Conservation (phyloP, 2,113 vertebrate genomes). For the Paraplagusia blochii region DNA sequence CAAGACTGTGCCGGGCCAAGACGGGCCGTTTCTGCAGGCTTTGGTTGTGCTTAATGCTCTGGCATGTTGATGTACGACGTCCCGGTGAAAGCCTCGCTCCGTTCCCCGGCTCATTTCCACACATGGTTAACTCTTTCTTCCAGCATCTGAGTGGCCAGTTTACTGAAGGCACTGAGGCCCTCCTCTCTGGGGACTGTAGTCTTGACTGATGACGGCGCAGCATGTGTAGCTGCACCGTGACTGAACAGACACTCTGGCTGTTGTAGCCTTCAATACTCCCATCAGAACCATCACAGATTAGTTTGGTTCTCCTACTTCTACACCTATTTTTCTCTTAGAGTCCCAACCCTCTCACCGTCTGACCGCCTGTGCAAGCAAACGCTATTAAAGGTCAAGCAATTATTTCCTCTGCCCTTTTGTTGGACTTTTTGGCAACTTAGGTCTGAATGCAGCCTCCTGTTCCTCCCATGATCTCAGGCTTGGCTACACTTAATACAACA, state of each 20-base stretch:
- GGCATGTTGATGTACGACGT: constrained; percentile 63
- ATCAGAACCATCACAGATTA: constrained; percentile 5
- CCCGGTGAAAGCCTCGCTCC: constrained; percentile 27
- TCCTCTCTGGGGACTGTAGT: constrained; percentile 40
- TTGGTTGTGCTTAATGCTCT: constrained; percentile 62
- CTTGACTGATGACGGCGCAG: constrained; percentile 45
- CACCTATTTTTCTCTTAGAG: constrained; percentile 25
- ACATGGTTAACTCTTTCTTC: constrained; percentile 62
- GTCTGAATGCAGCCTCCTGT: constrained; percentile 4
- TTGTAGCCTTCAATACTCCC: constrained; percentile 18
- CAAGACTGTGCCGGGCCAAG: constrained; percentile 16
- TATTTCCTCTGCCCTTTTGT: constrained; percentile 42
- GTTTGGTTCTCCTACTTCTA: constrained; percentile 4
- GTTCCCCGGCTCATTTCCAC: constrained; percentile 64
- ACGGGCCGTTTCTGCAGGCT: constrained; percentile 21
- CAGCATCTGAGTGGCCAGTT: constrained; percentile 46
- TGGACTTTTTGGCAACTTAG: constrained; percentile 5
- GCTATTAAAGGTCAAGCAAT: constrained; percentile 42
- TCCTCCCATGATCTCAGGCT: constrained; percentile 14
- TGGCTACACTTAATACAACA: neutral
- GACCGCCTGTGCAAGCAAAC: constrained; percentile 1
- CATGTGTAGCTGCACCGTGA: constrained; percentile 12
- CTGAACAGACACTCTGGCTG: constrained; percentile 13
- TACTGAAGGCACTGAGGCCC: constrained; percentile 31
- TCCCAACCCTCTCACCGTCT: constrained; percentile 2